phyloP scores from a whole-genome alignment of 1,140 invertebrate species.

The Aculops lycopersici region DNA sequence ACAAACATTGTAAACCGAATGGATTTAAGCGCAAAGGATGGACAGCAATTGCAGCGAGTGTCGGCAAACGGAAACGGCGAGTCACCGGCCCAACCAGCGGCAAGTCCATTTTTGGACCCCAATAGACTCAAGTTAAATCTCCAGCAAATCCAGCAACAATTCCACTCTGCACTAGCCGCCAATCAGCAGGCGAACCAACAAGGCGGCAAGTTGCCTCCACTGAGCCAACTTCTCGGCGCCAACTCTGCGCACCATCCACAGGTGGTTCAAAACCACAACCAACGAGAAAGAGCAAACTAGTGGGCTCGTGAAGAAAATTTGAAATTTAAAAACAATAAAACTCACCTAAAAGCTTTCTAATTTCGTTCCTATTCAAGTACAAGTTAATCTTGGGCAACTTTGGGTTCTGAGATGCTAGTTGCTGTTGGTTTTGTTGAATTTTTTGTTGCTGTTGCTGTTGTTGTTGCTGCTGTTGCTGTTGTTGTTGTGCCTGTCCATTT shows the following conservation, averaged over 20 bases:
- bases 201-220: neutral
- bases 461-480: too few relatives aligned
- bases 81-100: neutral
- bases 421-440: too few relatives aligned
- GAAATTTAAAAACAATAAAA: neutral
- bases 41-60: too few relatives aligned
- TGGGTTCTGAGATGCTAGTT: neutral
- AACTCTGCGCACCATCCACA: too few relatives aligned
- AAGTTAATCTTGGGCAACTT: neutral
- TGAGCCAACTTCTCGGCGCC: too few relatives aligned
- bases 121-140: neutral
- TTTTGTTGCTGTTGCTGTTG: too few relatives aligned
- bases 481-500: too few relatives aligned
- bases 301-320: neutral
- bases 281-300: neutral
- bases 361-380: neutral
- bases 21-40: constrained; percentile 6
- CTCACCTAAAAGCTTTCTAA: neutral
- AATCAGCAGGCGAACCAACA: neutral
- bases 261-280: neutral
- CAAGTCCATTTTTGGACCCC: neutral
- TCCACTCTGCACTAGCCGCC: neutral
- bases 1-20: constrained; percentile 5
- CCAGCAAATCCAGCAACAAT: neutral
- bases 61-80: neutral